Conservation (phyloP, 2,797 vertebrate genomes). For the Hippopotamyrus pictus region DNA sequence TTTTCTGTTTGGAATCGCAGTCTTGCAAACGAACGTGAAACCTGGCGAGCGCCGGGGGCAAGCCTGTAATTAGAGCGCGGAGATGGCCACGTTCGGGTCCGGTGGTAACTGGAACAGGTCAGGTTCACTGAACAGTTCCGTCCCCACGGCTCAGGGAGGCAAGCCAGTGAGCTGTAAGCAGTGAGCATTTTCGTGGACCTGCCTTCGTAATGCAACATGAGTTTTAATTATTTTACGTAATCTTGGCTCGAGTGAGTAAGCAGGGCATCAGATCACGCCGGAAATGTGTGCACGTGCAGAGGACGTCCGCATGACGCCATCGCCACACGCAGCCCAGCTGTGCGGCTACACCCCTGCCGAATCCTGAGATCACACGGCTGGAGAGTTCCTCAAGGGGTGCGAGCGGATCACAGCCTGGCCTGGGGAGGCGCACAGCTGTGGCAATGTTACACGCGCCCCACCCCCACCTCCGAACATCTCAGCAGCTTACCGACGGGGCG, state of each 20-base stretch:
- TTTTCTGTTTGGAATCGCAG: neutral
- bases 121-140: neutral
- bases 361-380: slow-evolving; percentile 40
- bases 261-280: neutral
- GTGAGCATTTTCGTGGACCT: neutral
- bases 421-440: neutral
- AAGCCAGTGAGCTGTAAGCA: neutral
- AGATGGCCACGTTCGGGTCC: neutral
- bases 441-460: neutral
- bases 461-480: neutral
- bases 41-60: neutral
- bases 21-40: neutral
- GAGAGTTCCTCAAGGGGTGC: slow-evolving; percentile 25
- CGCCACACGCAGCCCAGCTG: slow-evolving; percentile 40
- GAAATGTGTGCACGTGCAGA: slow-evolving; percentile 3
- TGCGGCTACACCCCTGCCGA: slow-evolving; percentile 32
- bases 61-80: neutral
- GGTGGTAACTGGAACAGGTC: neutral
- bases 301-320: slow-evolving; percentile 27
- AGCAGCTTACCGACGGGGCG: neutral
- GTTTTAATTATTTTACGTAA: neutral
- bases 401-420: slow-evolving; percentile 3
- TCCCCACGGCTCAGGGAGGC: neutral
- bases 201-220: neutral
- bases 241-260: neutral